Evolutionary conservation across 2,888 invertebrate species (phyloP).

Genomic region (Dicycla oo): DNA sequence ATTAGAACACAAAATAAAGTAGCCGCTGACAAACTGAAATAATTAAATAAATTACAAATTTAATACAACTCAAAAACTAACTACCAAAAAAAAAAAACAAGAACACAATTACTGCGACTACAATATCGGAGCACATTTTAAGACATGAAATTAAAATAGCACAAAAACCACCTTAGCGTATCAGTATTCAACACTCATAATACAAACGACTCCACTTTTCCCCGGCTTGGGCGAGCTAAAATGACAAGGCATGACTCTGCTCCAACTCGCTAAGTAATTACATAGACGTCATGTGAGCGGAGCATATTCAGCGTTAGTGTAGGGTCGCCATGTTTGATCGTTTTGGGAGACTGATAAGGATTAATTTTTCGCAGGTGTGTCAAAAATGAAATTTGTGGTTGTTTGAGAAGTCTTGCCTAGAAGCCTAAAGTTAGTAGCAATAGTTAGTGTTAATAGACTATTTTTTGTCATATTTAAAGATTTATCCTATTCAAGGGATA

Average conservation of each 20-base stretch:
- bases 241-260: conserved; percentile 89
- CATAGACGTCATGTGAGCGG: conserved; percentile 84
- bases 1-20: not conserved
- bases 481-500: too few species aligned
- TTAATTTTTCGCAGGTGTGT: conserved; percentile 16
- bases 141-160: conserved; percentile 65
- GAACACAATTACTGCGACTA: conserved; percentile 50
- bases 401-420: not conserved
- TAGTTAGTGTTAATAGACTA: not conserved
- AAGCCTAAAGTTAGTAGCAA: not conserved
- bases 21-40: not conserved
- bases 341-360: conserved; percentile 39
- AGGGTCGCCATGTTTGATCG: conserved; percentile 63
- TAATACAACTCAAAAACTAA: not conserved
- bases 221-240: conserved; percentile 74
- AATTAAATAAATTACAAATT: conserved; percentile 1
- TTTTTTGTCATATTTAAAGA: not conserved
- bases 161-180: conserved; percentile 66
- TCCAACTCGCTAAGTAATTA: conserved; percentile 86
- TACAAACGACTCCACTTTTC: conserved; percentile 75
- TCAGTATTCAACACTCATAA: conserved; percentile 73
- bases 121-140: conserved; percentile 46
- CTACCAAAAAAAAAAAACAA: conserved; percentile 9
- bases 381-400: not conserved
- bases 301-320: conserved; percentile 70